Percentiles rank a stretch among this genome's conserved stretches.
Conservation (phyloP, 2,797 vertebrate species). For the Dipus sagitta region DNA sequence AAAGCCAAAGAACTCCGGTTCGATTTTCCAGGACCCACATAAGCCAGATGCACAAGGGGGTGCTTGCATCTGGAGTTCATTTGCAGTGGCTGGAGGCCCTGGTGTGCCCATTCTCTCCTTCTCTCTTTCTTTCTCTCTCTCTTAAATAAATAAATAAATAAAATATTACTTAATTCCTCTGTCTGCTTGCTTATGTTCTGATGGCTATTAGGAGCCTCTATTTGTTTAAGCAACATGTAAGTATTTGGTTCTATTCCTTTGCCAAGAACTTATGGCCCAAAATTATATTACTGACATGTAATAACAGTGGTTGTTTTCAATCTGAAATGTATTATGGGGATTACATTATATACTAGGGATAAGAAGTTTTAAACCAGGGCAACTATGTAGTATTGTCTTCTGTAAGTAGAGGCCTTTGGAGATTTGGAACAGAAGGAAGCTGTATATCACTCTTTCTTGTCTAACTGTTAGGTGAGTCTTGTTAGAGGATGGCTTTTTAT, state of each 20-base stretch:
- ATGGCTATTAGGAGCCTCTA: neutral
- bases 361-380: constrained; percentile 31
- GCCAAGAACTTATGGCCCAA: constrained; percentile 5
- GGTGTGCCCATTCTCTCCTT: too few species aligned
- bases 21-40: too few species aligned
- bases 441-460: constrained; percentile 26
- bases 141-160: neutral
- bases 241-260: constrained; percentile 34
- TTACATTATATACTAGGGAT: neutral
- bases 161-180: constrained; percentile 28
- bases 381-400: neutral
- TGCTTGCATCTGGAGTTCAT: too few species aligned
- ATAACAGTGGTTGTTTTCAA: neutral
- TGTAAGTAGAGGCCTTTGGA: neutral
- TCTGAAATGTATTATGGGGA: neutral
- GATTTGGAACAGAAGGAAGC: constrained; percentile 18
- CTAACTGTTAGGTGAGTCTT: neutral
- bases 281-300: constrained; percentile 29
- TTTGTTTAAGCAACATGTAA: constrained; percentile 36
- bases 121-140: too few species aligned
- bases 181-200: constrained; percentile 23
- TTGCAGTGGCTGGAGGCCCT: too few species aligned
- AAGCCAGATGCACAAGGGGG: too few species aligned
- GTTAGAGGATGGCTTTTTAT: constrained; percentile 33
- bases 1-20: too few species aligned